Evolutionary conservation across 2,888 invertebrate species (phyloP), one percentile per base, ranked within the genome.

Genomic region (Fragum sueziense): DNA sequence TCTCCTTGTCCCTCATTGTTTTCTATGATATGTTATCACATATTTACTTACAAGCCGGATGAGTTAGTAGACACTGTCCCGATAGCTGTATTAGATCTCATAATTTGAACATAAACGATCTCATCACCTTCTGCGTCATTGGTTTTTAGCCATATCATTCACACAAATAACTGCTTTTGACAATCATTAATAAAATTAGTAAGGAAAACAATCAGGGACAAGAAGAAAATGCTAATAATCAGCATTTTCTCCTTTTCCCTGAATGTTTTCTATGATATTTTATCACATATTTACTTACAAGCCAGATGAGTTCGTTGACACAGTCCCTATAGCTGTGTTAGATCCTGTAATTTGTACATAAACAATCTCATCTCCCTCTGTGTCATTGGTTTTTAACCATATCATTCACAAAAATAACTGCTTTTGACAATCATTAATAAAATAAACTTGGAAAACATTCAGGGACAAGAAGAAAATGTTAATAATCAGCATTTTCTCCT

Each of bases 1-100:
- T n/a, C n/a, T n/a, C n/a, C n/a, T n/a, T n/a, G n/a, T n/a, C n/a
- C n/a, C n/a, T n/a, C n/a, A n/a, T n/a, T n/a, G n/a, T n/a, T n/a
- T n/a, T n/a, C n/a, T n/a, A n/a, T n/a, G n/a, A n/a, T n/a, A n/a
- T n/a, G n/a, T n/a, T n/a, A n/a, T n/a, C n/a, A n/a, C n/a, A n/a
- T n/a, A n/a, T n/a, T n/a, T n/a, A 22, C 65, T 65, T 65, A 65
- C 65, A 65, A 9, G 37, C 65, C 65, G 41, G 65, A n/a, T 25
- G 65, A 65, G 34, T 65, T 65, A 9, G 34, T 25, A 3, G 20
- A 25, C 2, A 65, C 27, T 4, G 37, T 65, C 34, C 65, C 65
- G 17, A 65, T 65, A 25, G 65, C 41, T 14, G 41, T 65, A 2
- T 65, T 37, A n/a, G 22, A 22, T 41, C 65, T 41, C 9, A 41